Evolutionary conservation across 1,140 invertebrate genomes (phyloP).

Genomic region (Drosophila seguyi): DNA sequence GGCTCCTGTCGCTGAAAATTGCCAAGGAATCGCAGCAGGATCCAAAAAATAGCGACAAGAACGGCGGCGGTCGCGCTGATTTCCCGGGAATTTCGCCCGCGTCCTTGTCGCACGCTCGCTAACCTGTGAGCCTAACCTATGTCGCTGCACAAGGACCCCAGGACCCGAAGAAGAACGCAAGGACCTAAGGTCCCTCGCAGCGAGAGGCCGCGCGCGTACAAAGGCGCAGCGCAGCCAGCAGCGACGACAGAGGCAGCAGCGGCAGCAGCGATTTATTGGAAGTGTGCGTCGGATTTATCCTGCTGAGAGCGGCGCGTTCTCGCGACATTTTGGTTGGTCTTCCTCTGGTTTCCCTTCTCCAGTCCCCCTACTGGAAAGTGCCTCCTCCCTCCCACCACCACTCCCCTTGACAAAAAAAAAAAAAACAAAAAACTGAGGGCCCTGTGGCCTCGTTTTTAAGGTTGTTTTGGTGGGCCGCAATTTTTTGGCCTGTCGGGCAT

Average conservation of each 20-base stretch:
- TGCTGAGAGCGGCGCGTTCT: slow-evolving; percentile 63
- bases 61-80: slow-evolving; percentile 38
- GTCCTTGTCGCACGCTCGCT: slow-evolving; percentile 47
- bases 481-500: slow-evolving; percentile 68
- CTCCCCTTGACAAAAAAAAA: neutral
- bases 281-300: slow-evolving; percentile 28
- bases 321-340: slow-evolving; percentile 79
- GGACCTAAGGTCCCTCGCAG: slow-evolving; percentile 52
- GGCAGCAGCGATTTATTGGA: slow-evolving; percentile 55
- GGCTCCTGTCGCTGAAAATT: slow-evolving; percentile 47
- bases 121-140: slow-evolving; percentile 10
- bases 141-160: slow-evolving; percentile 2
- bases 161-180: slow-evolving; percentile 4
- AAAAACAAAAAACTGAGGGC: neutral
- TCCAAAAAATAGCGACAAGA: slow-evolving; percentile 28
- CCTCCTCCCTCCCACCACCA: neutral
- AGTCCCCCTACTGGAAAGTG: slow-evolving; percentile 6
- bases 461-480: slow-evolving; percentile 71
- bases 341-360: slow-evolving; percentile 34
- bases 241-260: slow-evolving; percentile 8
- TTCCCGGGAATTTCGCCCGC: slow-evolving; percentile 49
- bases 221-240: slow-evolving; percentile 35
- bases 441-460: slow-evolving; percentile 74
- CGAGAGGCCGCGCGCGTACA: slow-evolving; percentile 71
- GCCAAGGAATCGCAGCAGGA: slow-evolving; percentile 70